phyloP scores from a whole-genome alignment of 1,140 invertebrate species.

The Cephus cinctus region DNA sequence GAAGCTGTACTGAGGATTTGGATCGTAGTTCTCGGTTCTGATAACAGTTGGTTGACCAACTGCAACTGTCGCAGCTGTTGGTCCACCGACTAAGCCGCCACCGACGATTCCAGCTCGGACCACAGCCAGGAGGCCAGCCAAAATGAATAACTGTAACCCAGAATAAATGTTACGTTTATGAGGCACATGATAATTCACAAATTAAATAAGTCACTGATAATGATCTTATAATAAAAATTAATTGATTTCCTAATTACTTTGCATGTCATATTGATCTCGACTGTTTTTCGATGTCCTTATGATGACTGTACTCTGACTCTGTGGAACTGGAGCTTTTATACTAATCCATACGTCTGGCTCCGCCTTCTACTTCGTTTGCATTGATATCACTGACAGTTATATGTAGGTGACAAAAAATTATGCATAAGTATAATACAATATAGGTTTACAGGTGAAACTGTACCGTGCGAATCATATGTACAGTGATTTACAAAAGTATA shows the following conservation, averaged over 20 bases:
- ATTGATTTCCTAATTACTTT: constrained; percentile 27
- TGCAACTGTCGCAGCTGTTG: constrained; percentile 31
- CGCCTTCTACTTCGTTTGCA: constrained; percentile 21
- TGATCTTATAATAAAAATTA: neutral
- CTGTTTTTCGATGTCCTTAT: constrained; percentile 18
- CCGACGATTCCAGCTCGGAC: constrained; percentile 35
- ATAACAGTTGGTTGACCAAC: constrained; percentile 41
- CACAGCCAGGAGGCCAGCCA: constrained; percentile 34
- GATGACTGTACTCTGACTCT: constrained; percentile 24
- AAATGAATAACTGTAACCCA: constrained; percentile 29
- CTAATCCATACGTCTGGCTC: constrained; percentile 15
- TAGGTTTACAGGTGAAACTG: no score
- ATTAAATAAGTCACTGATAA: no score
- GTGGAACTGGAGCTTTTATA: constrained; percentile 34
- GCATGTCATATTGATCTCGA: constrained; percentile 28
- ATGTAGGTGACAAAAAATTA: neutral
- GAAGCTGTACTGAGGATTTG: constrained; percentile 71
- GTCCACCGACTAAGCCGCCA: neutral
- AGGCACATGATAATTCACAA: no score
- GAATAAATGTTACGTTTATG: no score
- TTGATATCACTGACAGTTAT: neutral
- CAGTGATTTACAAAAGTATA: no score
- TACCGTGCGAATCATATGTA: no score
- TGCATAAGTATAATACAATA: no score
- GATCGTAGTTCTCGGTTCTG: constrained; percentile 62